A percentile compares a stretch with the other conserved stretches of the same genome.
Conservation (phyloP, 2,797 vertebrate species). For the Emydoidea blandingii region DNA sequence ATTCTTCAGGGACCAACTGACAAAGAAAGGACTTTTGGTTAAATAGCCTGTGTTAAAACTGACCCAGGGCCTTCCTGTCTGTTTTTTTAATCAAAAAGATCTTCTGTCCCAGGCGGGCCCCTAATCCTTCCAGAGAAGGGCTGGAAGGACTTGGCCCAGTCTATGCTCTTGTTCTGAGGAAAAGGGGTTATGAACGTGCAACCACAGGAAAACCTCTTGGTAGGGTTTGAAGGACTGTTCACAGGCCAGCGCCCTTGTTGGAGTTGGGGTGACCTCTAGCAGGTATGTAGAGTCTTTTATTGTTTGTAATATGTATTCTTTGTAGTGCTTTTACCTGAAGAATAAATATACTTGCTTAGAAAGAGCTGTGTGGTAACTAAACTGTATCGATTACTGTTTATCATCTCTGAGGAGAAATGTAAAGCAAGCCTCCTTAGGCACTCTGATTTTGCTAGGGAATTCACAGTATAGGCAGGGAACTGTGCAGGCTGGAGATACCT, state of each 20-base stretch:
- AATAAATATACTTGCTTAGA: neutral
- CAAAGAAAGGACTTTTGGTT: neutral
- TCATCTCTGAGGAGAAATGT: neutral
- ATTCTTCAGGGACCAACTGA: neutral
- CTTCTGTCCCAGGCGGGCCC: neutral
- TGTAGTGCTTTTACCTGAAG: neutral
- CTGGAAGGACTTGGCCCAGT: neutral
- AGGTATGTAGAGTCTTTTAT: neutral
- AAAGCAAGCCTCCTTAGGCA: neutral
- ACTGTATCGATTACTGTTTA: neutral
- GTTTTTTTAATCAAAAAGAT: neutral
- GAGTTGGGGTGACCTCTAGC: neutral
- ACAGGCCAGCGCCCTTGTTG: neutral
- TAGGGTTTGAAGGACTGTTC: neutral
- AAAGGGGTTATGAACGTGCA: neutral
- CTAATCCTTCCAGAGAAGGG: neutral
- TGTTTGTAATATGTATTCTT: neutral
- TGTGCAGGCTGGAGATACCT: neutral
- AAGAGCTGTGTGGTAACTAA: neutral
- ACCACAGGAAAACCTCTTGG: neutral
- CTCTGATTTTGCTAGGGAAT: neutral
- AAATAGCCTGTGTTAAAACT: neutral
- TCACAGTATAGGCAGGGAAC: neutral
- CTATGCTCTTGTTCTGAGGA: neutral
- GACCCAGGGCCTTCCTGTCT: neutral